Evolutionary conservation across 1,140 invertebrate genomes (phyloP).

Genomic region (Chionoecetes opilio): DNA sequence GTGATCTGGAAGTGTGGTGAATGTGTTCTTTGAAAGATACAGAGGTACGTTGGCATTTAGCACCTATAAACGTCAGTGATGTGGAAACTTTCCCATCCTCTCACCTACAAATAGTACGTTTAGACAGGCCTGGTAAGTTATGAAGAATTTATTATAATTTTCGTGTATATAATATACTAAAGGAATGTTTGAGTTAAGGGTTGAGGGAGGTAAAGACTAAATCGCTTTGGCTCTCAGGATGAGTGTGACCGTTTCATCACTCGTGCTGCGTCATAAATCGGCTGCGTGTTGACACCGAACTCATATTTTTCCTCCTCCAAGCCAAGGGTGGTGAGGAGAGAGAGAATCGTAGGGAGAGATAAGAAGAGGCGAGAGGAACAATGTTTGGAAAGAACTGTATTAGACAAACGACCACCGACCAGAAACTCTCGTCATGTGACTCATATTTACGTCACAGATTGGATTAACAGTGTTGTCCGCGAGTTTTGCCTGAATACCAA

Average conservation of each 20-base stretch:
- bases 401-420: not conserved
- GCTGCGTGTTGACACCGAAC: not conserved
- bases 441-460: slow-evolving; percentile 29
- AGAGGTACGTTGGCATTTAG: no score
- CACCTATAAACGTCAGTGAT: no score
- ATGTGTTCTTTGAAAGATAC: no score
- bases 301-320: not conserved
- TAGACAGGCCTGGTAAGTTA: no score
- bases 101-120: no score
- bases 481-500: not conserved
- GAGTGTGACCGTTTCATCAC: not conserved
- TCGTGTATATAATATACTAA: no score
- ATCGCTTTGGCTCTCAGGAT: not conserved
- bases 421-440: slow-evolving; percentile 6
- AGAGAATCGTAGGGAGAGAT: not conserved
- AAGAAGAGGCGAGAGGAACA: not conserved
- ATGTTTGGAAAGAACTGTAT: not conserved
- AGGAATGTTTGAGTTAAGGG: no score
- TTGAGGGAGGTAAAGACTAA: no score
- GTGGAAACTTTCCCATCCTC: no score
- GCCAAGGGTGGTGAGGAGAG: not conserved
- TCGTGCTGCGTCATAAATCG: not conserved
- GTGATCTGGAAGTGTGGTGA: no score
- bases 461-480: not conserved
- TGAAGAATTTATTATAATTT: no score